Percentiles rank a stretch among this genome's conserved stretches.
Conservation (phyloP, 2,797 vertebrate species). For the Labroides dimidiatus region DNA sequence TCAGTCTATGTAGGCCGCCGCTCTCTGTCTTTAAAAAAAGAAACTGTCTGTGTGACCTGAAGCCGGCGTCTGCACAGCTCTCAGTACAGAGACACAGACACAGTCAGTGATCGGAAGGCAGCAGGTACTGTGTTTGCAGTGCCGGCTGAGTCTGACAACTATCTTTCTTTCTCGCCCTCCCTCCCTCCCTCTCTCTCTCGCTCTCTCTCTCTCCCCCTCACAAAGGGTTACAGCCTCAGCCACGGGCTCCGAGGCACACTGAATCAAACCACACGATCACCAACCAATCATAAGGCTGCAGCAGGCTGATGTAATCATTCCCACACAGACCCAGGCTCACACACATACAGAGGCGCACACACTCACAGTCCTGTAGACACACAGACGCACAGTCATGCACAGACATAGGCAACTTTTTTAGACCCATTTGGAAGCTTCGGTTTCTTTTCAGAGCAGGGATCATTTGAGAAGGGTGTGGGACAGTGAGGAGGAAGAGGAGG, state of each 20-base stretch:
- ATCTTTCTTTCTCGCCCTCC: conserved; percentile 67
- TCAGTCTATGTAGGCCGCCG: conserved; percentile 53
- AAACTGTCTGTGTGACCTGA: conserved; percentile 52
- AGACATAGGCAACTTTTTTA: conserved; percentile 76
- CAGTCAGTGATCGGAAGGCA: conserved; percentile 77
- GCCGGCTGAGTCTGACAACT: conserved; percentile 85
- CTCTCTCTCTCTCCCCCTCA: conserved; percentile 85
- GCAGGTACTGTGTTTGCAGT: conserved; percentile 83
- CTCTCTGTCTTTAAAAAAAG: conserved; percentile 21
- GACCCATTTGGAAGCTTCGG: conserved; percentile 60
- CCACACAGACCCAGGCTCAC: conserved; percentile 82
- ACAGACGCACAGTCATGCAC: conserved; percentile 78
- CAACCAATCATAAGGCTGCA: conserved; percentile 89
- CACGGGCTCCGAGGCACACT: conserved; percentile 88
- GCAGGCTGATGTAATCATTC: conserved; percentile 92
- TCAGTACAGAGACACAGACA: conserved; percentile 66
- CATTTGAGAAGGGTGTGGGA: conserved; percentile 66
- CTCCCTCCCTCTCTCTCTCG: conserved; percentile 58
- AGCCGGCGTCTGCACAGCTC: conserved; percentile 45
- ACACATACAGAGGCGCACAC: conserved; percentile 40
- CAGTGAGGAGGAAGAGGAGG: conserved; percentile 17
- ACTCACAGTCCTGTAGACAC: conserved; percentile 68
- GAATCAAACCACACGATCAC: conserved; percentile 91
- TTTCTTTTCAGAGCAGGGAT: conserved; percentile 63
- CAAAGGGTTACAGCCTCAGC: conserved; percentile 89